Evolutionary conservation across 2,113 vertebrate species (phyloP), one percentile per base, ranked within the genome.

Genomic region (Actenoides lindsayi): DNA sequence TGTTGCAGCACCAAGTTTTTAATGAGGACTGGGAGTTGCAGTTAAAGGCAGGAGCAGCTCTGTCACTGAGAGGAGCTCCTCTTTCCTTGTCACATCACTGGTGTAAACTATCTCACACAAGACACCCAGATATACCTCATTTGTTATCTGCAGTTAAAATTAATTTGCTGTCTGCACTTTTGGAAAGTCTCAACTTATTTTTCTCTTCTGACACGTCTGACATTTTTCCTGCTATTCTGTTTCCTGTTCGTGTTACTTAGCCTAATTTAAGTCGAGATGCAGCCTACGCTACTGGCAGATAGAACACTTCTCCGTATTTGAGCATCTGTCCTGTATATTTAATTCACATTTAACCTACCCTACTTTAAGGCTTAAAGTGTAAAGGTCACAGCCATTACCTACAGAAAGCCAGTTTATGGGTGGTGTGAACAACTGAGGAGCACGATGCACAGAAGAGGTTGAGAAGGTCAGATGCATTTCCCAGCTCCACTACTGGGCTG

Each of bases 241-340:
- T 93, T 79, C 81, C 75, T 92, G 42, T 64, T 75, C 1, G 0
- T 63, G 80, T 74, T 90, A 63, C 84, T 85, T 46, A n/a, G 62
- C 57, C 70, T 56, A 83, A 96, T 94, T 88, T 79, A 83, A 90
- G 83, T 75, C 42, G 60, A 88, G 83, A 37, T 25, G 57, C 67
- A 88, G 79, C 83, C 91, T 69, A 68, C 13, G 9, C 82, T 82
- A 9, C 19, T 82, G 88, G 88, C 88, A 90, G 46, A 25, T 57
- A 24, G 11, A 78, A 24, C 2, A 30, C 28, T 31, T 67, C 57
- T 71, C 59, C 0, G 0, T 21, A 79, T 70, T 86, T 78, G n/a
- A 94, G 62, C 86, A 59, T 71, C 93, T 87, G 73, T 89, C 93
- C 81, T 37, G 59, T 37, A 78, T 17, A 71, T 62, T 62, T 62